Conservation (phyloP, 2,888 invertebrate genomes). For the Calameuta filiformis region DNA sequence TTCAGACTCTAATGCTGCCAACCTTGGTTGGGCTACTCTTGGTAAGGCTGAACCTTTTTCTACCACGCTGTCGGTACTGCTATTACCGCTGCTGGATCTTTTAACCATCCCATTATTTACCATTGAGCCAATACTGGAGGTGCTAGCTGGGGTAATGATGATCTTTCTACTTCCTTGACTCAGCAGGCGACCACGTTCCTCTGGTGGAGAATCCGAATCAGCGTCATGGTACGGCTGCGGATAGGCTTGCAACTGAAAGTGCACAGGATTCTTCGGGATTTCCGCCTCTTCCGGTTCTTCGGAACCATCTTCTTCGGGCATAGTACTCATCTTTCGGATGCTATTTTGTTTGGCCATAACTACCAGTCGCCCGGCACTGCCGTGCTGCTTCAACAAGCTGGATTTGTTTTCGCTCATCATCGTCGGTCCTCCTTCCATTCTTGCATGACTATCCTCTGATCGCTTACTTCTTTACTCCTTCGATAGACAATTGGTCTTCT, state of each 20-base stretch:
- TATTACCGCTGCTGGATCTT: conserved; percentile 40
- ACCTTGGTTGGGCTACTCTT: conserved; percentile 16
- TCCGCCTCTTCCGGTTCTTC: conserved; percentile 46
- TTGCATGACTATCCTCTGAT: conserved; percentile 1
- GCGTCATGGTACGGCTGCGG: conserved; percentile 29
- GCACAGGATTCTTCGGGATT: background rate
- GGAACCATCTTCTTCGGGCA: conserved; percentile 57
- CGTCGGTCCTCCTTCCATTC: conserved; percentile 13
- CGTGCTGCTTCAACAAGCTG: conserved; percentile 32
- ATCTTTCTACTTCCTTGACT: conserved; percentile 32
- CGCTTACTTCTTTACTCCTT: background rate
- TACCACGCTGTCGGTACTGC: conserved; percentile 50
- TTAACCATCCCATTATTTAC: conserved; percentile 35
- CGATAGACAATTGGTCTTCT: background rate
- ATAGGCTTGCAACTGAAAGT: background rate
- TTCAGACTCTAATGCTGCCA: conserved; percentile 17
- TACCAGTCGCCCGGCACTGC: conserved; percentile 8
- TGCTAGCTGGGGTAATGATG: conserved; percentile 23
- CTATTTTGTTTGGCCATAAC: conserved; percentile 20
- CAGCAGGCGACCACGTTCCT: conserved; percentile 46
- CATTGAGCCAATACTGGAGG: conserved; percentile 17
- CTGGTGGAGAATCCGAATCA: conserved; percentile 53
- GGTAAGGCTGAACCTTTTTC: conserved; percentile 29
- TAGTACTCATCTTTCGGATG: conserved; percentile 59
- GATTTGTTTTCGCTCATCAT: conserved; percentile 26